A percentile compares a stretch with the other conserved stretches of the same genome.
phyloP scores from a whole-genome alignment of 2,797 vertebrate species.

The Chelmon rostratus region DNA sequence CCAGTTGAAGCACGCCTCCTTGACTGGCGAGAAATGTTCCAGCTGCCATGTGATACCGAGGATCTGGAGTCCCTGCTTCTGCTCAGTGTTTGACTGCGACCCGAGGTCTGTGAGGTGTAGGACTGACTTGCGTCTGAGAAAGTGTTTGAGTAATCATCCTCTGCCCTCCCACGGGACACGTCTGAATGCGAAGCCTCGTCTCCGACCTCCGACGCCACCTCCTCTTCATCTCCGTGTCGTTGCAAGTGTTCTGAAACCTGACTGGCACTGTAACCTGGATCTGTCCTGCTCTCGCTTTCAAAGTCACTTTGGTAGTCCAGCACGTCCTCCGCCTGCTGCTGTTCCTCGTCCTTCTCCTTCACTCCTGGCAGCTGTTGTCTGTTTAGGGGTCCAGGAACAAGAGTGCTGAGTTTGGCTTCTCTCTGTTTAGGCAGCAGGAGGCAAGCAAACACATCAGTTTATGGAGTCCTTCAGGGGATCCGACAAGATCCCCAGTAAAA shows the following conservation, averaged over 20 bases:
- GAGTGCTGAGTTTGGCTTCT: neutral
- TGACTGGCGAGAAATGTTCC: neutral
- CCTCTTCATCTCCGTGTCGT: conserved; percentile 45
- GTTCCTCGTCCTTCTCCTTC: conserved; percentile 17
- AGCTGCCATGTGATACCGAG: conserved; percentile 29
- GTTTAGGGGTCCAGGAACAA: conserved; percentile 1
- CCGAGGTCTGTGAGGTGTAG: conserved; percentile 24
- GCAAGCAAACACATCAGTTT: conserved; percentile 22
- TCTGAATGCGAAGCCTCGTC: conserved; percentile 48
- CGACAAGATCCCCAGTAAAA: neutral
- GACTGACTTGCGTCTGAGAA: conserved; percentile 45
- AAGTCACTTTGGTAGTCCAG: conserved; percentile 73
- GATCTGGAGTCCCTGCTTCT: conserved; percentile 35
- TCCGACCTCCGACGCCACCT: conserved; percentile 35
- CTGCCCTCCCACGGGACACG: conserved; percentile 20
- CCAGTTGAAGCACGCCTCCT: neutral
- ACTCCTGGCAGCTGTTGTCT: neutral
- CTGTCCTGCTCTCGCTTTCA: conserved; percentile 72
- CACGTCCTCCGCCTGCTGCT: conserved; percentile 10
- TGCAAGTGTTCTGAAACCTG: conserved; percentile 86
- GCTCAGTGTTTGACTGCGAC: conserved; percentile 4
- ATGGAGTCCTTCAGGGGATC: neutral
- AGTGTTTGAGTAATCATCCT: conserved; percentile 31
- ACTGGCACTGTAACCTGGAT: conserved; percentile 31
- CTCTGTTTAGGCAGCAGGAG: conserved; percentile 27